phyloP scores from a whole-genome alignment of 2,113 vertebrate species.

The Motacilla tschutschensis region DNA sequence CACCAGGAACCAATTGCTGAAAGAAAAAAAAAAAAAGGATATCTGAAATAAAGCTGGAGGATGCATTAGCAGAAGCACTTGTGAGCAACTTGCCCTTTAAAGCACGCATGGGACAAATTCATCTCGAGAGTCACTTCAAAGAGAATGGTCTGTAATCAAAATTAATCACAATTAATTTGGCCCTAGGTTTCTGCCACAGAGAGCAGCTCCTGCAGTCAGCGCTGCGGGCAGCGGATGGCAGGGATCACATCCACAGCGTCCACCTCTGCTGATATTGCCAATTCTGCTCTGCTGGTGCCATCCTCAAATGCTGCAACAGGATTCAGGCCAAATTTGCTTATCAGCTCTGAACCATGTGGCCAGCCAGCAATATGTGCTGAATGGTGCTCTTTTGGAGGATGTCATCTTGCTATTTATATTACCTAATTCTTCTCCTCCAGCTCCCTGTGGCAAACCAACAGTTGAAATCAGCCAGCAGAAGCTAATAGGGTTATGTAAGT shows the following conservation, averaged over 20 bases:
- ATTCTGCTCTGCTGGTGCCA: slow-evolving; percentile 10
- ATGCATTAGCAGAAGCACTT: slow-evolving; percentile 33
- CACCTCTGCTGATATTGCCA: slow-evolving; percentile 16
- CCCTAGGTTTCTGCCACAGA: neutral
- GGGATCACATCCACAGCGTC: neutral
- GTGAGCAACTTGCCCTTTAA: slow-evolving; percentile 36
- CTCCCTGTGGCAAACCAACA: slow-evolving; percentile 47
- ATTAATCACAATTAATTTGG: slow-evolving; percentile 47
- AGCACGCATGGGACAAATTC: neutral
- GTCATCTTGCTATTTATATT: slow-evolving; percentile 54
- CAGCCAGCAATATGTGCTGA: slow-evolving; percentile 37
- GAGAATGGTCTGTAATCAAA: slow-evolving; percentile 29
- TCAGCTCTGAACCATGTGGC: slow-evolving; percentile 12
- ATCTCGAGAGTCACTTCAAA: slow-evolving; percentile 28
- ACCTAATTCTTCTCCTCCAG: slow-evolving; percentile 28
- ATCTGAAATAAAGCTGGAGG: slow-evolving; percentile 22
- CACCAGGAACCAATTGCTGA: neutral
- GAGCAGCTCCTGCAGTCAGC: neutral
- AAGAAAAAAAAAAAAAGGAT: neutral
- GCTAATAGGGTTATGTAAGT: slow-evolving; percentile 47
- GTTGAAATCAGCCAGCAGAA: neutral
- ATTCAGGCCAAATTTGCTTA: slow-evolving; percentile 46
- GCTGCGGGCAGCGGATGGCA: neutral
- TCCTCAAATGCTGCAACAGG: neutral
- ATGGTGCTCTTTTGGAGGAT: neutral